Base-by-base conservation (phyloP, 2,888 invertebrate species). In the Lobophora halterata region DNA sequence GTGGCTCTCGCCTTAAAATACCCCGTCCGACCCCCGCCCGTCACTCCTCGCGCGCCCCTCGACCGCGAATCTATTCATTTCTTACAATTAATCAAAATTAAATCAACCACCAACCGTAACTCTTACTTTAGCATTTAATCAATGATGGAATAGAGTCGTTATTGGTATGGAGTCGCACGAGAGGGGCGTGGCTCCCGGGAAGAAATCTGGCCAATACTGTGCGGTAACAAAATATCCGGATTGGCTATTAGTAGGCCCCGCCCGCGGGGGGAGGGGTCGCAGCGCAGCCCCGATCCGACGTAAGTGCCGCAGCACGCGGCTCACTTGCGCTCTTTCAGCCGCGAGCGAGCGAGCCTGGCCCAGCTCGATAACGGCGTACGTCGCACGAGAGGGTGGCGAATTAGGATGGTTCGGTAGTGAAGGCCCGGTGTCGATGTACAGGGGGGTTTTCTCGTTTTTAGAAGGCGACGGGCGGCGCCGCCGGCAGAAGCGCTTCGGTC, bases 201-300 rank as follows among this genome's bases (percentile, higher is more conserved):
- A 81, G 78, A 77, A 80, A 82, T 87, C 86, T 88, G 85, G 89
- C 91, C 90, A 90, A 90, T 90, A 89, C 82, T 86, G 81, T 80
- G 80, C 81, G 83, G 83, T 87, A 88, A 88, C 85, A 80, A 83
- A 83, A 83, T 80, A 83, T 86, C 85, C 87, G 88, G 77, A 89
- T 90, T 89, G 89, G 90, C 85, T 80, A 88, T 88, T 88, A 88
- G 80, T 55, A 73, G 79, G 81, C 82, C 65, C 79, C 86, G 83
- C 80, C 86, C 74, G 79, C 70, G 69, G 65, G 64, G 61, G 53
- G 55, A 50, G 65, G 69, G 65, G 48, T 54, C 41, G 44, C 24
- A 35, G 42, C 40, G 18, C 34, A 25, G 30, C 30, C 3, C 13
- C 42, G 23, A 25, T 69, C 68, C 40, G 71, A 24, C 74, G 58